Evolutionary conservation across 2,888 invertebrate genomes (phyloP), one percentile per base, ranked within the genome.

Genomic region (Scaptomyza flava): DNA sequence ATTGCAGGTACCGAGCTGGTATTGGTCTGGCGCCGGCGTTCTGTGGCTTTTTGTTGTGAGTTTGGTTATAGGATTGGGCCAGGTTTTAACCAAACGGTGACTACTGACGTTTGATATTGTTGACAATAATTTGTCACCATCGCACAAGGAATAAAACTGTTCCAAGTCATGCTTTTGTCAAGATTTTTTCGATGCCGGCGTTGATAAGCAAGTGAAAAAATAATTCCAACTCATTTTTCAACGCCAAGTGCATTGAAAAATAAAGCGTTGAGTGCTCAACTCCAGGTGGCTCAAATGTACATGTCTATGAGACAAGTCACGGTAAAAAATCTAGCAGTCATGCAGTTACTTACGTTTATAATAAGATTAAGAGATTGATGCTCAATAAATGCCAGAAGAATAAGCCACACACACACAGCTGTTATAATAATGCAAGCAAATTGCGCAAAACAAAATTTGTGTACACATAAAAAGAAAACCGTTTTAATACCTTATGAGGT

Each of bases 121-220:
- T 89, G 89, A 89, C 86, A 89, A 89, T 89, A 90, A 90, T 90
- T 90, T 90, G 90, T 90, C 90, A 90, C 90, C 89, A 89, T 83
- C 85, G 83, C 86, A 81, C 89, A 87, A 79, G 81, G 80, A 65
- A 73, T 77, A 82, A 82, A 85, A 89, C 89, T 90, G 85, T 90
- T 86, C 75, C 80, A 80, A 86, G 90, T 90, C 90, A 90, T 90
- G 90, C 89, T 82, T 85, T 89, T 87, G 89, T 90, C 89, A 89
- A 77, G 77, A 83, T 81, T 38, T 38, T 76, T 67, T 85, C 74
- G 76, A 81, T 83, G 72, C 76, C 72, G 12, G 60, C 79, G 68
- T 60, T 83, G 77, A 82, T 81, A 79, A 81, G 56, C 72, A 72
- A 78, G 87, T 87, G 89, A 89, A 86, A 88, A 89, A 88, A 82